Conservation (phyloP, 2,797 vertebrate species). For the Sorex maritimensis region DNA sequence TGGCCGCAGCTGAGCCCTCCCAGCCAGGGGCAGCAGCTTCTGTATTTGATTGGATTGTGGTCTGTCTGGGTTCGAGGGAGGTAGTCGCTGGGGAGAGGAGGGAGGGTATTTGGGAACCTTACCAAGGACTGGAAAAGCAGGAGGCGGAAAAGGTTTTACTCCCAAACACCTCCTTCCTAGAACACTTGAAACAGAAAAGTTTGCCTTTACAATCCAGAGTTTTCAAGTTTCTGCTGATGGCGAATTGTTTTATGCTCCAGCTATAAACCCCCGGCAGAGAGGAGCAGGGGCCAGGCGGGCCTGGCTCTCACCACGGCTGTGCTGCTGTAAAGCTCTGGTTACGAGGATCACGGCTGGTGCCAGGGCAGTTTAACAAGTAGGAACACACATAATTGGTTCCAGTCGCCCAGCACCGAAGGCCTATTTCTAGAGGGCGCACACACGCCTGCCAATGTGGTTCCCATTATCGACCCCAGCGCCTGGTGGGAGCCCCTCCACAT, state of each 20-base stretch:
- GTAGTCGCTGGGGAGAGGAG: not conserved
- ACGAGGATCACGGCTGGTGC: slow-evolving; percentile 89
- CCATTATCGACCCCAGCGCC: slow-evolving; percentile 84
- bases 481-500: slow-evolving; percentile 82
- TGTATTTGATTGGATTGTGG: slow-evolving; percentile 77
- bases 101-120: not conserved
- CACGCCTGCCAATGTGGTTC: slow-evolving; percentile 89
- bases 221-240: slow-evolving; percentile 86
- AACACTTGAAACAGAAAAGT: slow-evolving; percentile 78
- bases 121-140: slow-evolving; percentile 50
- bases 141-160: slow-evolving; percentile 55
- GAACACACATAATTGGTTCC: slow-evolving; percentile 91
- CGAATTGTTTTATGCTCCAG: slow-evolving; percentile 84
- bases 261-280: slow-evolving; percentile 86
- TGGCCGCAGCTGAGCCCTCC: not conserved
- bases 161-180: slow-evolving; percentile 46
- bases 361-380: slow-evolving; percentile 91
- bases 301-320: slow-evolving; percentile 86
- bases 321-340: slow-evolving; percentile 88
- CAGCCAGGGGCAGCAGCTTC: slow-evolving; percentile 43
- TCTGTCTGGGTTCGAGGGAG: slow-evolving; percentile 5
- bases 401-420: slow-evolving; percentile 86
- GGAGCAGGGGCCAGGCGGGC: slow-evolving; percentile 87
- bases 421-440: slow-evolving; percentile 78
- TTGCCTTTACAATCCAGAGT: slow-evolving; percentile 76